Percentiles rank a stretch among this genome's conserved stretches.
Evolutionary conservation across 1,140 invertebrate genomes (phyloP).

Genomic region (Halictus rubicundus): DNA sequence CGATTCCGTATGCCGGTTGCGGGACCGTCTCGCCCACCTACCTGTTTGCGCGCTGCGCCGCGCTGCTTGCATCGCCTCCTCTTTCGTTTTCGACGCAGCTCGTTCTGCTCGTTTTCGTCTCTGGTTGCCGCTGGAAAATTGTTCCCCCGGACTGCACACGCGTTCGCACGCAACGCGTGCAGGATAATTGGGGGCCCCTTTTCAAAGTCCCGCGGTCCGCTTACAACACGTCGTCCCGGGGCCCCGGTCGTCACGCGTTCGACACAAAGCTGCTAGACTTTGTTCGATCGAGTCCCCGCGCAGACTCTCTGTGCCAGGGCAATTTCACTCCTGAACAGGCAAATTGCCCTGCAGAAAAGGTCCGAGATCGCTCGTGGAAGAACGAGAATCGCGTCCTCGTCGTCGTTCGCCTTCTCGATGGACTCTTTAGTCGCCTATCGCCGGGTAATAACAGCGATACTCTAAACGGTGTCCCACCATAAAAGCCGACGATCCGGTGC

Average conservation of each 20-base stretch:
- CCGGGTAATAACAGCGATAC: not conserved
- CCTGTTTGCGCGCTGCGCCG: not conserved
- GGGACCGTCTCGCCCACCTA: slow-evolving; percentile 11
- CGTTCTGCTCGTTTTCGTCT: not conserved
- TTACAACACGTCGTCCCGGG: slow-evolving; percentile 38
- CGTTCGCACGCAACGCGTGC: slow-evolving; percentile 52
- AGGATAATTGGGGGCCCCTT: slow-evolving; percentile 54
- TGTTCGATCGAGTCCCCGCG: slow-evolving; percentile 1
- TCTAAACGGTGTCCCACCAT: too few species aligned
- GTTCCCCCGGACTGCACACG: slow-evolving; percentile 10
- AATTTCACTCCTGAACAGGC: slow-evolving; percentile 14
- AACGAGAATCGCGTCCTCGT: too few species aligned
- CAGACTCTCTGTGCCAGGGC: not conserved
- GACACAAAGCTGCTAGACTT: slow-evolving; percentile 50
- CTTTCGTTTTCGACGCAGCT: slow-evolving; percentile 2
- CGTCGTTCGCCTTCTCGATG: too few species aligned
- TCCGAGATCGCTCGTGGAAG: too few species aligned
- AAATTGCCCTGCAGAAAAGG: not conserved
- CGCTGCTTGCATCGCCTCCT: too few species aligned
- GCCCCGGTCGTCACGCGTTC: slow-evolving; percentile 41
- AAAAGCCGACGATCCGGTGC: too few species aligned
- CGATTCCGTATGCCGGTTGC: slow-evolving; percentile 2
- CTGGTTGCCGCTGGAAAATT: slow-evolving; percentile 48
- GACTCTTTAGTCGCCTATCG: too few species aligned
- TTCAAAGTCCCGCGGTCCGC: slow-evolving; percentile 34